Conservation (phyloP, 2,888 invertebrate species). For the Diabrotica balteata region DNA sequence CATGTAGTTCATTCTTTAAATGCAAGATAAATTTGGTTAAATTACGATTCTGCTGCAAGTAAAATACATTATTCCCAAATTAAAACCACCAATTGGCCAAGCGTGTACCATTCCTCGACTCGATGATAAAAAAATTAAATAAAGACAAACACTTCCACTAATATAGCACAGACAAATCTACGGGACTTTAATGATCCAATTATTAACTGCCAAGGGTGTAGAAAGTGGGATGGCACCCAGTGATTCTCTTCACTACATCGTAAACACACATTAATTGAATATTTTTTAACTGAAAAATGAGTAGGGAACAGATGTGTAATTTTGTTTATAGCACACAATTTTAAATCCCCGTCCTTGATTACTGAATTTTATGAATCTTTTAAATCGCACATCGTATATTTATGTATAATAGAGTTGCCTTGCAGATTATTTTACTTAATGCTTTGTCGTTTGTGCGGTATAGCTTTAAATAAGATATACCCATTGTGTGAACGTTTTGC, state of each 20-base stretch:
- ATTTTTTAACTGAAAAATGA: slow-evolving; percentile 15
- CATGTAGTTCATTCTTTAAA: no score
- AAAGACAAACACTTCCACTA: background rate
- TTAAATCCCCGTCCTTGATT: background rate
- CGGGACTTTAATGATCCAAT: slow-evolving; percentile 3
- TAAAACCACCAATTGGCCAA: background rate
- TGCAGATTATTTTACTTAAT: no score
- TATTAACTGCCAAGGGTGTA: slow-evolving; percentile 4
- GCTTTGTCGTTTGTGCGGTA: no score
- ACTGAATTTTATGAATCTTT: background rate
- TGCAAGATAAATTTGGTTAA: no score
- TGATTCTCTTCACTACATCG: slow-evolving; percentile 9
- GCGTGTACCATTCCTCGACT: no score
- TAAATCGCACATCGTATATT: background rate
- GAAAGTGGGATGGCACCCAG: background rate
- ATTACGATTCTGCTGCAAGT: no score
- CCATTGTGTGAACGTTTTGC: no score
- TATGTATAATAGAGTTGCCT: no score
- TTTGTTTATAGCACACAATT: background rate
- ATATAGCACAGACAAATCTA: background rate
- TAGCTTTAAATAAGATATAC: no score
- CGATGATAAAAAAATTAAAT: background rate
- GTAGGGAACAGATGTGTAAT: slow-evolving; percentile 8
- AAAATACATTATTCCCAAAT: no score
- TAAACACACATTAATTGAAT: slow-evolving; percentile 5